Conservation (phyloP, 2,888 invertebrate species). For the Sinodicranocentrus sp. region DNA sequence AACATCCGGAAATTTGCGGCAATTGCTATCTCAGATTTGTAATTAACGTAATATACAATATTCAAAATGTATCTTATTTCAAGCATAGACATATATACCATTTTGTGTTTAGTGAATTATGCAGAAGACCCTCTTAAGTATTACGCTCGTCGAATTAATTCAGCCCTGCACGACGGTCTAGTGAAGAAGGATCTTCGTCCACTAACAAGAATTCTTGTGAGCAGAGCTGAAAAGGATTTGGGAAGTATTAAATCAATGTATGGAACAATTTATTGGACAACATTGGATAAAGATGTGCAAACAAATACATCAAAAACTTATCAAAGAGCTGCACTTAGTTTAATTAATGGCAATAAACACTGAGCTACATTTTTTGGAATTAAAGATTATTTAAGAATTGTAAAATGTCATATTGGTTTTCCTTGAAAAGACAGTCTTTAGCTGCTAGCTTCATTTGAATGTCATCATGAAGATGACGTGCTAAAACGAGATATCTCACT, state of each 20-base stretch:
- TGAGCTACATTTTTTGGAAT: too few relatives aligned
- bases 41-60: too few relatives aligned
- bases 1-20: background rate
- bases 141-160: background rate
- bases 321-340: background rate
- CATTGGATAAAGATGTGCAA: background rate
- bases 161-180: background rate
- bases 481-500: too few relatives aligned
- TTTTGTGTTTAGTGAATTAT: background rate
- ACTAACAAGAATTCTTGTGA: background rate
- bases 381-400: too few relatives aligned
- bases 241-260: background rate
- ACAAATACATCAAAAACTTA: background rate
- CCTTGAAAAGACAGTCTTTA: too few relatives aligned
- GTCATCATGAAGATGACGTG: too few relatives aligned
- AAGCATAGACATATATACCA: background rate
- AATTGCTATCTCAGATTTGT: background rate
- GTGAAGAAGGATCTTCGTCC: background rate
- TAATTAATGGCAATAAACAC: background rate
- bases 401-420: too few relatives aligned
- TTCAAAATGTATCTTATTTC: too few relatives aligned
- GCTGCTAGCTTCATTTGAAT: too few relatives aligned
- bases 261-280: background rate
- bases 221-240: background rate
- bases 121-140: background rate